These are phyloP conservation scores for Fistularia tabacaria DNA, from an alignment of 2,797 vertebrate genomes.

Conservation along the genomic window DNA sequence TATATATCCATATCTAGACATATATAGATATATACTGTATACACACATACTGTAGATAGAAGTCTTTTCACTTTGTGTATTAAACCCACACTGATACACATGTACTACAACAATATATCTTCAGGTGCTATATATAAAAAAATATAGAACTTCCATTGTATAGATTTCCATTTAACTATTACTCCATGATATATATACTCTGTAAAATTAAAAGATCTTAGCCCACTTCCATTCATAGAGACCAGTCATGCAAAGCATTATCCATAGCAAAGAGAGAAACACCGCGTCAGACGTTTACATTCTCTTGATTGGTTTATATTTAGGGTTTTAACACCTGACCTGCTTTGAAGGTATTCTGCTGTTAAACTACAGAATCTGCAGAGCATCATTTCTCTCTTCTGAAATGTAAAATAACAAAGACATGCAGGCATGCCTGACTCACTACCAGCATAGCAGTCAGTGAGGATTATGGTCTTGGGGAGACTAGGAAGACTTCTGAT, in stretches of 20 bases:
- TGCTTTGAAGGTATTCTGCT: conserved; percentile 28
- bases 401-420: conserved; percentile 51
- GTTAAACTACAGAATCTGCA: conserved; percentile 40
- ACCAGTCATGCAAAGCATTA: conserved; percentile 44
- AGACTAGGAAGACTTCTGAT: conserved; percentile 56
- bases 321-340: conserved; percentile 23
- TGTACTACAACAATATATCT: conserved; percentile 77
- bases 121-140: conserved; percentile 72
- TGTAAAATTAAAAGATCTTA: conserved; percentile 69
- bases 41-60: conserved; percentile 12
- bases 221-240: conserved; percentile 22
- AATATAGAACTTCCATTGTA: conserved; percentile 76
- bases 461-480: conserved; percentile 51
- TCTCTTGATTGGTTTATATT: conserved; percentile 28
- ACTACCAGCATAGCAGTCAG: conserved; percentile 52
- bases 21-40: background rate
- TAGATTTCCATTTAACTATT: conserved; percentile 65
- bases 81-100: conserved; percentile 67
- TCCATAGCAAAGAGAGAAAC: conserved; percentile 20
- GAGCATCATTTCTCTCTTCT: conserved; percentile 26
- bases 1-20: background rate
- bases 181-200: conserved; percentile 66
- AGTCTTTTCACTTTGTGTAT: conserved; percentile 54
- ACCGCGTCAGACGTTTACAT: conserved; percentile 33
- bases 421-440: conserved; percentile 69